These are phyloP conservation scores for Ctenodactylus gundi DNA, from an alignment of 2,113 vertebrate species.

Conservation along the genomic window DNA sequence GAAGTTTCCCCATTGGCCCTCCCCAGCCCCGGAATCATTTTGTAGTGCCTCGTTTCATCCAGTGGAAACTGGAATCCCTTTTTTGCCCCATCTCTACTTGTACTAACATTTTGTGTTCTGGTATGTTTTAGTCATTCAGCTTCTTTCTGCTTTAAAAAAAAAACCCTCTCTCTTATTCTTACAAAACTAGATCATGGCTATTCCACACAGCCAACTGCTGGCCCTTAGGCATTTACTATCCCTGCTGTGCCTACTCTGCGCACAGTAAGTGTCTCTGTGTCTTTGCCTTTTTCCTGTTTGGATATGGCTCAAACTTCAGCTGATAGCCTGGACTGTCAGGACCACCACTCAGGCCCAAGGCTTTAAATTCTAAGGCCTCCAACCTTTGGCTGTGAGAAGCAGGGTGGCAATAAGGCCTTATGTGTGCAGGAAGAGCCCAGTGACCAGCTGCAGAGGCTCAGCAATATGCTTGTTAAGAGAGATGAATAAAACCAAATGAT, in stretches of 20 bases:
- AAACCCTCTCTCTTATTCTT: neutral
- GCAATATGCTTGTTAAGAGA: neutral
- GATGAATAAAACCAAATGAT: neutral
- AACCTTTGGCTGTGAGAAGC: neutral
- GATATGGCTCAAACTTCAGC: neutral
- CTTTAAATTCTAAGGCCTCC: neutral
- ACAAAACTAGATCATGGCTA: neutral
- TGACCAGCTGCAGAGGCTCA: neutral
- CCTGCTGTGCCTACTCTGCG: neutral
- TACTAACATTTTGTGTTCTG: neutral
- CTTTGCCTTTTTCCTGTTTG: neutral
- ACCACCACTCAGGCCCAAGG: neutral
- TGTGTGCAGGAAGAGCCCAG: neutral
- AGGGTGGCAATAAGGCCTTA: neutral
- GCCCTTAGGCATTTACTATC: neutral
- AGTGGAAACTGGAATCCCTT: neutral
- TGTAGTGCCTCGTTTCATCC: neutral
- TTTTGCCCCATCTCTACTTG: neutral
- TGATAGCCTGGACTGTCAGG: neutral
- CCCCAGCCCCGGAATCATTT: neutral
- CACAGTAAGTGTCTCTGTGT: neutral
- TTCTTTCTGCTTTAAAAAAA: constrained; percentile 24
- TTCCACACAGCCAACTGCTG: neutral
- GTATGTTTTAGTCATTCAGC: neutral
- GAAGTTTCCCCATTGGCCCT: neutral